Percentiles rank a stretch among this genome's conserved stretches.
These are phyloP conservation scores for Tiliqua scincoides DNA, from an alignment of 2,113 vertebrate genomes.

Conservation along the genomic window DNA sequence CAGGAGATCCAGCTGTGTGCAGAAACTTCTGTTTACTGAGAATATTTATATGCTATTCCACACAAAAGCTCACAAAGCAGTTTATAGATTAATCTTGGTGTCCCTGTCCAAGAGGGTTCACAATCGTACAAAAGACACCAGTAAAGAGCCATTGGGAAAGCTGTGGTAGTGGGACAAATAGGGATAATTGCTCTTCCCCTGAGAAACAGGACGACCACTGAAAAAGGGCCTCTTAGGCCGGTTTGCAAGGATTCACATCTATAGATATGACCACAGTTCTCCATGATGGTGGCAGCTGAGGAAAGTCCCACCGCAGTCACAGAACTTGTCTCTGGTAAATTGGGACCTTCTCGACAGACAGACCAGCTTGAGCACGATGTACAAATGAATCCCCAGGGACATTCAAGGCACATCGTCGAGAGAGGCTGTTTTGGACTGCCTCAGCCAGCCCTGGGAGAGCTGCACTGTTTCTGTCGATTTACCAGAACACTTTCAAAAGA, in stretches of 20 bases:
- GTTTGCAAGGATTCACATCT: neutral
- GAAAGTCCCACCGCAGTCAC: neutral
- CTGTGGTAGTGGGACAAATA: no score
- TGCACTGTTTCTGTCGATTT: conserved; percentile 12
- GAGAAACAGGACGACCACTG: no score
- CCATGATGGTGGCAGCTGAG: neutral
- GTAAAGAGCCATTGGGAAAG: no score
- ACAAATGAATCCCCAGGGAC: conserved; percentile 1
- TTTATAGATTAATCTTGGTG: no score
- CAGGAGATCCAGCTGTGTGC: no score
- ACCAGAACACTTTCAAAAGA: conserved; percentile 19
- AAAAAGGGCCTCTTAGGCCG: no score
- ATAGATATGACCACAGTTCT: neutral
- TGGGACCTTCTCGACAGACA: neutral
- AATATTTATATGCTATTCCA: no score
- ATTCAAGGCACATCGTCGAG: neutral
- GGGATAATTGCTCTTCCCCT: no score
- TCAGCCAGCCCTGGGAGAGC: conserved; percentile 12
- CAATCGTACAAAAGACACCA: no score
- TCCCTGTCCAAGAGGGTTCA: no score
- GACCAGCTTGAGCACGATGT: neutral
- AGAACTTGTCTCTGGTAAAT: neutral
- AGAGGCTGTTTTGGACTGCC: conserved; percentile 1
- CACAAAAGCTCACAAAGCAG: no score
- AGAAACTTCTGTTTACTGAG: no score